Conservation (phyloP, 2,888 invertebrate species). For the Lumbricus terrestris region DNA sequence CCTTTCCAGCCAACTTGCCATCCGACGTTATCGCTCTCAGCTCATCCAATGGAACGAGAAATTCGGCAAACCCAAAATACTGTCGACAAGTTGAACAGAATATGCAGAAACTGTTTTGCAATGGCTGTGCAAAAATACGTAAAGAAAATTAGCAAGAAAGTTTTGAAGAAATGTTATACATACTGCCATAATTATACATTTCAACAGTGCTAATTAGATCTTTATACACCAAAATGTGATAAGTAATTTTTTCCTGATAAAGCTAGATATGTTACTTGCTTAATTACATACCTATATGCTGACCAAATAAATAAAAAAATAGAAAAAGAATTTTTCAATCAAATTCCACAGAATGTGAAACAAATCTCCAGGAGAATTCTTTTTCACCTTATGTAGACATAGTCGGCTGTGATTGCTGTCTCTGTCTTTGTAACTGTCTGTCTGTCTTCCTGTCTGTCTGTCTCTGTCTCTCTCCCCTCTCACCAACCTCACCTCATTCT, state of each 20-base stretch:
- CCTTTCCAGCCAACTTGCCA: slow-evolving; percentile 40
- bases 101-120: not conserved
- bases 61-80: slow-evolving; percentile 86
- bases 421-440: no score
- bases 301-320: not conserved
- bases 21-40: slow-evolving; percentile 57
- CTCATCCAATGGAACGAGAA: slow-evolving; percentile 81
- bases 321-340: not conserved
- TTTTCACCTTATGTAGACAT: not conserved
- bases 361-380: not conserved
- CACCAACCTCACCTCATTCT: not conserved
- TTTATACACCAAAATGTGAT: no score
- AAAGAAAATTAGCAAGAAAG: no score
- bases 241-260: no score
- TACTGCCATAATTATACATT: no score
- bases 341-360: not conserved
- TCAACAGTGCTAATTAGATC: no score
- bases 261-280: no score
- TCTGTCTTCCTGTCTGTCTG: no score
- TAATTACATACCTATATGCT: no score
- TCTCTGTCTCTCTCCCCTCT: not conserved
- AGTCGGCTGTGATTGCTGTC: not conserved
- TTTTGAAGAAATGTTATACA: no score
- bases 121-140: not conserved
- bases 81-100: slow-evolving; percentile 53